Evolutionary conservation across 2,888 invertebrate species (phyloP).

Genomic region (Himalopsyche japonica): DNA sequence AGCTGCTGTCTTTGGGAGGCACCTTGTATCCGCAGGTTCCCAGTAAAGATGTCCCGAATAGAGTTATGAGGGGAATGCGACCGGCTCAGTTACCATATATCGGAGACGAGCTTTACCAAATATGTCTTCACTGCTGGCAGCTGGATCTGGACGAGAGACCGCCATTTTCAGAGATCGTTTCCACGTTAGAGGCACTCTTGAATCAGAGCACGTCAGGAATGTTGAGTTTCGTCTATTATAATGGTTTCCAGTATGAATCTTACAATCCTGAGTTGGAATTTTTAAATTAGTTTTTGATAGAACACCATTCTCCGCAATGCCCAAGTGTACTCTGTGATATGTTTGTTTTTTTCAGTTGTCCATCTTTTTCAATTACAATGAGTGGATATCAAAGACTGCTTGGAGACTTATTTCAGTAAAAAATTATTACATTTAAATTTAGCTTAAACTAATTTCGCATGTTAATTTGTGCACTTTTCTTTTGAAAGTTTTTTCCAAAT

Average conservation of each 20-base stretch:
- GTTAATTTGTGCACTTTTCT: no score
- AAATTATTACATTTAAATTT: no score
- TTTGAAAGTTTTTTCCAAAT: no score
- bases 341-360: neutral
- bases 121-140: conserved; percentile 85
- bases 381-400: neutral
- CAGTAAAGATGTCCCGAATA: conserved; percentile 68
- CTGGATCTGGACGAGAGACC: conserved; percentile 80
- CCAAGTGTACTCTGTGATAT: neutral
- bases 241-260: conserved; percentile 55
- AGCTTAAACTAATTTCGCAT: no score
- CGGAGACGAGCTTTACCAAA: conserved; percentile 78
- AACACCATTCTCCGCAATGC: neutral
- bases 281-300: conserved; percentile 4
- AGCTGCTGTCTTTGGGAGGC: conserved; percentile 75
- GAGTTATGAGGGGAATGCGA: conserved; percentile 70
- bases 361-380: neutral
- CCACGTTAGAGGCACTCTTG: conserved; percentile 51
- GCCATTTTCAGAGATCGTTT: conserved; percentile 65
- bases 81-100: conserved; percentile 75
- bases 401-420: neutral
- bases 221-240: conserved; percentile 56
- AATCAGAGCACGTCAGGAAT: conserved; percentile 49
- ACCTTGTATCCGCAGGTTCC: conserved; percentile 76
- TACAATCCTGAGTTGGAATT: conserved; percentile 56